These are phyloP conservation scores for Emydura subglobosa DNA, from an alignment of 2,113 vertebrate species.

Conservation along the genomic window DNA sequence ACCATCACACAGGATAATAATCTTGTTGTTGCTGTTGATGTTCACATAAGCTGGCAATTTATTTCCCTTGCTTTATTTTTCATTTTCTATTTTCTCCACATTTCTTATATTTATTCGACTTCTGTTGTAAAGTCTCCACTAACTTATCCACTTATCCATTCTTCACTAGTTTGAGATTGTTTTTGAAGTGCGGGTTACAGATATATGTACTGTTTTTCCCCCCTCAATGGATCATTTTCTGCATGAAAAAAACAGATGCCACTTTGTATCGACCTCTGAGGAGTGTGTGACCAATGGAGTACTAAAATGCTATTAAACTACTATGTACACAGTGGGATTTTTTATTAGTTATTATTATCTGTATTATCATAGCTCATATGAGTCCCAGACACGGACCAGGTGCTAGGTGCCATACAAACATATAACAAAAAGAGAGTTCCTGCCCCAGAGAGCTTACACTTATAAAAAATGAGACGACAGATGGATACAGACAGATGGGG, in stretches of 20 bases:
- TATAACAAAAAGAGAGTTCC: too few relatives aligned
- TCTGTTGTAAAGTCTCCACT: neutral
- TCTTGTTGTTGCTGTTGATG: neutral
- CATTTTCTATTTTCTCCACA: neutral
- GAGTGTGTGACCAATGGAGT: constrained; percentile 23
- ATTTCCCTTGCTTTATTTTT: neutral
- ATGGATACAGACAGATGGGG: too few relatives aligned
- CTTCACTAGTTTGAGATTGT: neutral
- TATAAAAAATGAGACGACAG: too few relatives aligned
- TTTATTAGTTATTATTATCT: constrained; percentile 31
- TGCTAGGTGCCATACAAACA: too few relatives aligned
- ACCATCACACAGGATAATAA: neutral
- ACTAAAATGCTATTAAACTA: constrained; percentile 58
- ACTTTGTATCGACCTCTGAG: constrained; percentile 41
- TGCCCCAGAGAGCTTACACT: too few relatives aligned
- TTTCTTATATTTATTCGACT: constrained; percentile 9
- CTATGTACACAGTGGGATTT: constrained; percentile 7
- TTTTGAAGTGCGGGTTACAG: constrained; percentile 27
- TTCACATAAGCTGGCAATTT: neutral
- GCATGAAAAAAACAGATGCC: constrained; percentile 57
- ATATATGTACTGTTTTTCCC: constrained; percentile 1
- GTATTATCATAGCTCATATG: too few relatives aligned
- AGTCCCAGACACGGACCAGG: too few relatives aligned
- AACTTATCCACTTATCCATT: neutral
- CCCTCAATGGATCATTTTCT: constrained; percentile 72